Evolutionary conservation across 2,888 invertebrate species (phyloP).

Genomic region (Gasteruption jaculator): DNA sequence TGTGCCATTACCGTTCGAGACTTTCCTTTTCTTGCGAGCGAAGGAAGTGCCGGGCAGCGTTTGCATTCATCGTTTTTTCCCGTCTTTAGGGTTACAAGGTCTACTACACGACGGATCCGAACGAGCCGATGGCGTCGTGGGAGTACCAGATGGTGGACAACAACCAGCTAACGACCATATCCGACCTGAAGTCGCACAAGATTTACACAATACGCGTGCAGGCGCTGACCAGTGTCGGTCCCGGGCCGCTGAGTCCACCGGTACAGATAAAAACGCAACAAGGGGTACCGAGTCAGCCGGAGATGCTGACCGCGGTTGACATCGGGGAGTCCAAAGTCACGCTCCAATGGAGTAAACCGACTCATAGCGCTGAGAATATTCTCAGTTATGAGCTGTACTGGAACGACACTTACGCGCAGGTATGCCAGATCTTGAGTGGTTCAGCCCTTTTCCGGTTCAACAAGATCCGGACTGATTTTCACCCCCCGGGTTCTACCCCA

Average conservation of each 20-base stretch:
- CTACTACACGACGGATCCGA: slow-evolving; percentile 88
- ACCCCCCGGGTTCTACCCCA: too few species aligned
- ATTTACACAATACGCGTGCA: slow-evolving; percentile 94
- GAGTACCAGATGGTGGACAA: slow-evolving; percentile 91
- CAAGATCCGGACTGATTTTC: too few species aligned
- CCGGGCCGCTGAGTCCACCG: slow-evolving; percentile 91
- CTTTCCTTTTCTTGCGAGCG: slow-evolving; percentile 4
- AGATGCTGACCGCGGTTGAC: slow-evolving; percentile 80
- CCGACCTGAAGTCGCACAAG: slow-evolving; percentile 84
- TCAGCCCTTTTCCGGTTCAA: slow-evolving; percentile 7
- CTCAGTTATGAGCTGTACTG: slow-evolving; percentile 94
- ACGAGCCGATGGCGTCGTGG: slow-evolving; percentile 85
- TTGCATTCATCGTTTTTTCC: background rate
- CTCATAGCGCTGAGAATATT: slow-evolving; percentile 88
- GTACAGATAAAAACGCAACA: slow-evolving; percentile 98
- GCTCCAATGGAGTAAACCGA: slow-evolving; percentile 88
- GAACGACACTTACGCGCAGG: slow-evolving; percentile 92
- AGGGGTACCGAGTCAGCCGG: slow-evolving; percentile 97
- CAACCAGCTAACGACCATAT: slow-evolving; percentile 87
- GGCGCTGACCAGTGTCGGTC: slow-evolving; percentile 90
- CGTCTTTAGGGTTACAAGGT: slow-evolving; percentile 87
- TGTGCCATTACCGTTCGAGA: background rate
- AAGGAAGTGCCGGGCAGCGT: too few species aligned
- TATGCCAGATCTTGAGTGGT: slow-evolving; percentile 29
- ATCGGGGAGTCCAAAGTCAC: slow-evolving; percentile 88